These are phyloP conservation scores for Parnassius glacialis DNA, from an alignment of 2,888 invertebrate genomes.

Conservation along the genomic window DNA sequence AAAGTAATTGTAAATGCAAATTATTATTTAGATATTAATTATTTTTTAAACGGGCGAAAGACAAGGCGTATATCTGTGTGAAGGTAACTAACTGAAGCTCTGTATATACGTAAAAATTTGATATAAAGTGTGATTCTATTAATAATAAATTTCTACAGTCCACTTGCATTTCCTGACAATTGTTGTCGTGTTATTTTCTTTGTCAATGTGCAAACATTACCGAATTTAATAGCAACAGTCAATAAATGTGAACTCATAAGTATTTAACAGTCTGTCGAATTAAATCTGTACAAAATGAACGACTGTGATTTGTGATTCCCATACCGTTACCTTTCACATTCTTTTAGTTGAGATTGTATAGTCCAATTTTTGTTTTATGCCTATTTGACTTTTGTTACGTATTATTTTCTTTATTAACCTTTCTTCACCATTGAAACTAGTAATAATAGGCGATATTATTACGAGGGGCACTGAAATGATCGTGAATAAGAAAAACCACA, in stretches of 20 bases:
- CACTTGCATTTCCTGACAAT: slow-evolving; percentile 43
- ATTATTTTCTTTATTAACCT: background rate
- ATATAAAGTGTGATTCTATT: slow-evolving; percentile 39
- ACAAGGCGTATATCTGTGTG: slow-evolving; percentile 50
- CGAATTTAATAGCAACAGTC: slow-evolving; percentile 71
- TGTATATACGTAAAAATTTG: slow-evolving; percentile 70
- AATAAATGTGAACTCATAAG: slow-evolving; percentile 71
- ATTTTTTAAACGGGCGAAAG: slow-evolving; percentile 65
- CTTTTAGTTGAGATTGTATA: background rate
- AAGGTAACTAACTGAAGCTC: slow-evolving; percentile 54
- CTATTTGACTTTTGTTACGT: background rate
- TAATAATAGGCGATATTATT: no score
- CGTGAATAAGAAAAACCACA: no score
- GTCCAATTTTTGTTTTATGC: background rate
- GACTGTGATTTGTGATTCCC: slow-evolving; percentile 65
- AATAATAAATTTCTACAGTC: slow-evolving; percentile 42
- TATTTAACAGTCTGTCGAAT: slow-evolving; percentile 78
- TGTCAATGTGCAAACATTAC: slow-evolving; percentile 62
- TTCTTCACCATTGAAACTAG: no score
- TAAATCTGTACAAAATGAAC: slow-evolving; percentile 79
- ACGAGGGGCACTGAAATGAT: no score
- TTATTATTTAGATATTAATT: slow-evolving; percentile 64
- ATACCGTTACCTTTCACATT: slow-evolving; percentile 38
- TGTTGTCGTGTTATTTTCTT: slow-evolving; percentile 34
- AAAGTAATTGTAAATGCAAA: slow-evolving; percentile 47